Evolutionary conservation across 1,140 invertebrate genomes (phyloP).

Genomic region (Spodoptera frugiperda): DNA sequence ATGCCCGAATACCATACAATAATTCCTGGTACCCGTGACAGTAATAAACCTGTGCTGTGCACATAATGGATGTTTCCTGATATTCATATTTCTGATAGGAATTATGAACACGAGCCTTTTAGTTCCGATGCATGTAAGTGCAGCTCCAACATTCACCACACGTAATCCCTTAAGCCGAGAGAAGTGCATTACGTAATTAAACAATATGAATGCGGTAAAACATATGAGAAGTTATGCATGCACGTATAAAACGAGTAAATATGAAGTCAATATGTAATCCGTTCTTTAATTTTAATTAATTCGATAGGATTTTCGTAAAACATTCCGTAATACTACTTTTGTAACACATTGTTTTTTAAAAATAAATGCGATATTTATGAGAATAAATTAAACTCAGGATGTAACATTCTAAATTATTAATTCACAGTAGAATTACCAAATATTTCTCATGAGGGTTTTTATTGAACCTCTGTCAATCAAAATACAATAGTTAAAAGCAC

Average conservation of each 20-base stretch:
- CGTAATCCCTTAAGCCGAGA: constrained; percentile 29
- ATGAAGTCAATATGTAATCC: not conserved
- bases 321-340: no score
- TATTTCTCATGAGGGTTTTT: no score
- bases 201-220: constrained; percentile 34
- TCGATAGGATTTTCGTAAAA: no score
- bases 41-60: not conserved
- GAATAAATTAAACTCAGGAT: no score
- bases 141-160: constrained; percentile 19
- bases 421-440: no score
- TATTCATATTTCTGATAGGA: not conserved
- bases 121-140: constrained; percentile 28
- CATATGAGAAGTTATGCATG: not conserved
- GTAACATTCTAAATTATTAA: no score
- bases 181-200: constrained; percentile 41
- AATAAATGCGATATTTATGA: no score
- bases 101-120: constrained; percentile 4
- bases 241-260: not conserved
- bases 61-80: not conserved
- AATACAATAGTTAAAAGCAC: no score
- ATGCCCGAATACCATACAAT: no score
- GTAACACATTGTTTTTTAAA: no score
- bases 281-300: not conserved
- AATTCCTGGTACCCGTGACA: not conserved
- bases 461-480: no score